Conservation (phyloP, 2,888 invertebrate genomes). For the Diarsia dahlii region DNA sequence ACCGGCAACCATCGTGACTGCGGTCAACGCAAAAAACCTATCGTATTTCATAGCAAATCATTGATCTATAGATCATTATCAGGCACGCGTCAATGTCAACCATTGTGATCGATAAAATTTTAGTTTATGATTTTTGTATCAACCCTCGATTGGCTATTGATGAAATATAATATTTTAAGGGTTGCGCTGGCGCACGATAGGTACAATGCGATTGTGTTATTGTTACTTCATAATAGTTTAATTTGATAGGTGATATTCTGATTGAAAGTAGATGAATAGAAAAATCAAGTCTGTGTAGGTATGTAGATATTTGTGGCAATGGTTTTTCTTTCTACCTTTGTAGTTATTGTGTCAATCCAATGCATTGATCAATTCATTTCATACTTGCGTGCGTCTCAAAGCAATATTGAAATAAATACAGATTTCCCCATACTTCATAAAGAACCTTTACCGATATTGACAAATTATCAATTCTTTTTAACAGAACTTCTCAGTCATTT, state of each 20-base stretch:
- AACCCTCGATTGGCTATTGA: constrained; percentile 73
- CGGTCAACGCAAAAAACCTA: constrained; percentile 79
- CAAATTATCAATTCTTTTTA: not conserved
- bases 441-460: not conserved
- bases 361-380: constrained; percentile 9
- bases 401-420: not conserved
- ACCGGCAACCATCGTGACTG: constrained; percentile 61
- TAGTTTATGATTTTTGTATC: constrained; percentile 79
- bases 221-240: constrained; percentile 67
- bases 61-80: constrained; percentile 82
- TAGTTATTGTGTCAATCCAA: not conserved
- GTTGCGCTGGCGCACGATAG: constrained; percentile 69
- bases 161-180: constrained; percentile 88
- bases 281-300: constrained; percentile 37
- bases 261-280: constrained; percentile 64
- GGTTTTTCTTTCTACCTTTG: not conserved
- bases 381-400: not conserved
- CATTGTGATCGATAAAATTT: constrained; percentile 78
- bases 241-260: constrained; percentile 68
- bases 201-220: constrained; percentile 75
- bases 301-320: constrained; percentile 1
- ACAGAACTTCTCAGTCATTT: not conserved
- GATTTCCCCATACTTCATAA: not conserved
- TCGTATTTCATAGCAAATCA: constrained; percentile 78
- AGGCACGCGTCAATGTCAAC: constrained; percentile 82